phyloP scores from a whole-genome alignment of 2,797 vertebrate species.

The Atherinosoma microstoma region DNA sequence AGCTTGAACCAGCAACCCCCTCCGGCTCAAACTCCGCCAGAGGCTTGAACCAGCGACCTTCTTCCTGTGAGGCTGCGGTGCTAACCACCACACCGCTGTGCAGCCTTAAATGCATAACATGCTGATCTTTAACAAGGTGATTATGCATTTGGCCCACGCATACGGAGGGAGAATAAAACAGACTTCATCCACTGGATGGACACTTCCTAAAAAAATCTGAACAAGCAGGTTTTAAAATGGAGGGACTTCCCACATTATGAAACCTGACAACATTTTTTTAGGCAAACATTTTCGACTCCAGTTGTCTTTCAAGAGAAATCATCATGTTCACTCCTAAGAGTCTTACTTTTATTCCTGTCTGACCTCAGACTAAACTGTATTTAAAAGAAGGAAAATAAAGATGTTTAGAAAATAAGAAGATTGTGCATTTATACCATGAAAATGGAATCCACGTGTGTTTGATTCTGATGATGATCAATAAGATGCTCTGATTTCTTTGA shows the following conservation, averaged over 20 bases:
- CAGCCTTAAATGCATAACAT: too few species aligned
- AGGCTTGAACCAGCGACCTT: too few species aligned
- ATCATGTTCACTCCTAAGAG: neutral
- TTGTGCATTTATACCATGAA: slow-evolving; percentile 17
- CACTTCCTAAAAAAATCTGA: neutral
- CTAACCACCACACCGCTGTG: too few species aligned
- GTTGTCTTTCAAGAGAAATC: neutral
- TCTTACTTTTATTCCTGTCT: neutral
- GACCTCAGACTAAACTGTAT: neutral
- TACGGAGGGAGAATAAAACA: too few species aligned
- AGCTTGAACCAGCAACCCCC: too few species aligned
- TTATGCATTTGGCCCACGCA: too few species aligned
- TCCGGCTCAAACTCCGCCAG: too few species aligned
- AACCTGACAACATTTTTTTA: too few species aligned
- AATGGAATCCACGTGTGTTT: slow-evolving; percentile 11
- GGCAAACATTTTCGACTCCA: too few species aligned
- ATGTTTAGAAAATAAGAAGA: neutral
- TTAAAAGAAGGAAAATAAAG: neutral
- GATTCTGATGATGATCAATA: neutral
- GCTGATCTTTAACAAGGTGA: too few species aligned
- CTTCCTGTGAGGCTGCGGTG: too few species aligned
- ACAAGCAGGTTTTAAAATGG: slow-evolving; percentile 3
- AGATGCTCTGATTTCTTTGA: neutral
- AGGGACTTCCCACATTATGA: neutral
- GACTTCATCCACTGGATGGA: too few species aligned